Evolutionary conservation across 2,113 vertebrate genomes (phyloP).

Genomic region (Pelecanus crispus): DNA sequence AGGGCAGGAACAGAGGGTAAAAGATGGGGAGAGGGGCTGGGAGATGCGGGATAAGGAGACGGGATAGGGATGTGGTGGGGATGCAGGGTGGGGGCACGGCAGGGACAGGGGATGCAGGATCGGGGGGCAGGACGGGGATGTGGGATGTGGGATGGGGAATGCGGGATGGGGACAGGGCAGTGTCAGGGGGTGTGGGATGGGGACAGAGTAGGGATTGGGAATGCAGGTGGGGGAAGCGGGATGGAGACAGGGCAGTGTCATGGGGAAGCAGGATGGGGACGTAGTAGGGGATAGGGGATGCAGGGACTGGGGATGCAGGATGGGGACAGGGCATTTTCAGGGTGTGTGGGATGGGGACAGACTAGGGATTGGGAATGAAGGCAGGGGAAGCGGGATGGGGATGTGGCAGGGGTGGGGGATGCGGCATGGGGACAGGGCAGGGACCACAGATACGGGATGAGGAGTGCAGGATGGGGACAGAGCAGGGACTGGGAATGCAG

Average conservation of each 20-base stretch:
- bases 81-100: neutral
- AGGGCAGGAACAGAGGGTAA: neutral
- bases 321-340: no score
- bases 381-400: neutral
- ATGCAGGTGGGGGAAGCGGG: no score
- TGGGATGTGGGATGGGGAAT: neutral
- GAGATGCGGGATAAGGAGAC: neutral
- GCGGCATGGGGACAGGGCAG: neutral
- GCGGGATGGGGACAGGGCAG: no score
- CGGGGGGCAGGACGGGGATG: neutral
- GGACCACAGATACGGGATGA: neutral
- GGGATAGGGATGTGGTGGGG: neutral
- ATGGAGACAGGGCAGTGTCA: no score
- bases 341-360: neutral
- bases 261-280: neutral
- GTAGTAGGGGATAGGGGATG: no score
- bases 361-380: neutral
- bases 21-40: neutral
- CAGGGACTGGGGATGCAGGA: no score
- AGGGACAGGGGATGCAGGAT: neutral
- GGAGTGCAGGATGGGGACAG: neutral
- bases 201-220: neutral
- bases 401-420: neutral
- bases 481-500: neutral
- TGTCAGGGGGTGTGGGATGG: neutral